These are phyloP conservation scores for Mamestra configurata DNA, from an alignment of 1,140 invertebrate genomes.

Conservation along the genomic window DNA sequence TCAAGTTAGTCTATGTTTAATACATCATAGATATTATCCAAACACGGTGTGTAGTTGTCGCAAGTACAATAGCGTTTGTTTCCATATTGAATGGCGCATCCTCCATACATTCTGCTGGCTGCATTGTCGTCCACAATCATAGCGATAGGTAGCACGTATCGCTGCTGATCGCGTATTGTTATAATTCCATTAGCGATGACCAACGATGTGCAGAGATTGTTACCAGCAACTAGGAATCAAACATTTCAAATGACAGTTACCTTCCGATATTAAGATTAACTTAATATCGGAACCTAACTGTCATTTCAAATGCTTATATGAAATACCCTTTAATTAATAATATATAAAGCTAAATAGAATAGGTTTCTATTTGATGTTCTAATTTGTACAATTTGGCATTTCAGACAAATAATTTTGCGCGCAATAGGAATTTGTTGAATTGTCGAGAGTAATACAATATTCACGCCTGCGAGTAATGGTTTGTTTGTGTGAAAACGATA, in stretches of 20 bases:
- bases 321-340: too few relatives aligned
- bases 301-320: background rate
- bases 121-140: background rate
- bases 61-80: background rate
- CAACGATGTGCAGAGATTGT: background rate
- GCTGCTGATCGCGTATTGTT: background rate
- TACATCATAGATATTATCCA: background rate
- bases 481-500: background rate
- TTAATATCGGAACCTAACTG: too few relatives aligned
- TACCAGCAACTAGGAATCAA: background rate
- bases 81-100: background rate
- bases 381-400: background rate
- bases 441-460: background rate
- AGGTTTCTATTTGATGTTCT: background rate
- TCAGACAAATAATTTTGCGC: background rate
- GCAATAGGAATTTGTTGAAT: background rate
- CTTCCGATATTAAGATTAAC: background rate
- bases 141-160: background rate
- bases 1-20: background rate
- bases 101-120: background rate
- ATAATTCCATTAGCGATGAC: background rate
- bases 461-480: background rate
- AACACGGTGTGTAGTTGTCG: background rate
- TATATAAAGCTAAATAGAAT: background rate
- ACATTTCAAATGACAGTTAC: background rate